Evolutionary conservation across 1,140 invertebrate species (phyloP), one percentile per base, ranked within the genome.

Genomic region (Cardiocondyla obscurior): DNA sequence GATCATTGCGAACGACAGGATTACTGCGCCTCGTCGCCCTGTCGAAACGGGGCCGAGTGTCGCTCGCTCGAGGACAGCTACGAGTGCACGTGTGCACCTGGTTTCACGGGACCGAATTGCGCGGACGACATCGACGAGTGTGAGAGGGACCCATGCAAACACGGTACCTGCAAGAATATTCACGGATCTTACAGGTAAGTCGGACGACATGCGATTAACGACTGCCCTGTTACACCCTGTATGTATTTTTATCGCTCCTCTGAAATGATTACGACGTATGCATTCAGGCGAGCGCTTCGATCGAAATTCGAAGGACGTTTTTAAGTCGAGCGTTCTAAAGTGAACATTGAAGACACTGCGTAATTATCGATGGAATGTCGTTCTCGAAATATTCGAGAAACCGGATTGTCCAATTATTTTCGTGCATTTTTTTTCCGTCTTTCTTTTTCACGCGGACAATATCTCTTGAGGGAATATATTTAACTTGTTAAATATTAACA

Each of bases 41-140:
- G 98, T 92, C 95, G 96, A 83, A 98, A 99, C 93, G 97, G 97
- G 1, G 98, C 97, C 7, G 95, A 96, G 77, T 99, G 98, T 90
- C 95, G 95, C 1, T 97, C 97, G 0, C 92, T 96, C 3, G 95
- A 96, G 12, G 95, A 96, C 85, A 96, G 95, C 49, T 99, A 97
- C 94, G 95, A 96, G 83, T 99, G 98, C 94, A 96, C 95, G 73
- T 98, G 97, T 89, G 96, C 97, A n/a, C 95, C 96, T 12, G 98
- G 98, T 65, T 99, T 99, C 91, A 96, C 96, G 51, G 98, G 98
- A 84, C 93, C 95, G 36, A 96, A 96, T 65, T 99, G 98, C 93
- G 96, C 96, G 62, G 96, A 97, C 76, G 98, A 99, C 94, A 97
- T 99, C 53, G 95, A 98, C 92, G 98, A 99, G 93, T 99, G 98